Evolutionary conservation across 1,140 invertebrate species (phyloP), one percentile per base, ranked within the genome.

Genomic region (Callitettix versicolor): DNA sequence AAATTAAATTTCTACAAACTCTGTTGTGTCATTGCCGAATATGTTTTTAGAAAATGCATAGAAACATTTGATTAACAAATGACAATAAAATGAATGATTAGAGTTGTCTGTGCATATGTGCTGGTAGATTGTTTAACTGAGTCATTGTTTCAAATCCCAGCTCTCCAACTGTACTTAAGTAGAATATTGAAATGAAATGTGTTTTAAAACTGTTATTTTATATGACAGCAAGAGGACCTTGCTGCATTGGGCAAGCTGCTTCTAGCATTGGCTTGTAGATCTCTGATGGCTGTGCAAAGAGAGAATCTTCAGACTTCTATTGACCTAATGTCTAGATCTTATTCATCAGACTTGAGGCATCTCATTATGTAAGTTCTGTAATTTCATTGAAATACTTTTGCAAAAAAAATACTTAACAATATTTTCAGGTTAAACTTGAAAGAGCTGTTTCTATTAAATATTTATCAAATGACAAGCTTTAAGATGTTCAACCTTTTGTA

Each of bases 341-440:
- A 97, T 69, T 90, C 94, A 22, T 74, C 82, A 17, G 95, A 98
- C 77, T 79, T 98, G 62, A 83, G 91, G 67, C 95, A 96, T 72
- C 77, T 98, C 42, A 90, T 98, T 63, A 74, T 94, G 91, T 95
- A 77, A 71, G 82, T 81, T 47, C 43, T 40, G 46, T 22, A 58
- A 54, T 47, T 57, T 56, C 36, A 36, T 36, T 55, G 14, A 20
- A 6, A 46, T 41, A 17, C 18, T 7, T 15, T 11, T 6, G 21
- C 46, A 6, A 18, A 9, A 43, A 6, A 11, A n/a, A 15, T 12
- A 11, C 17, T 15, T 33, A n/a, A 7, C 7, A 33, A 9, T 21
- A 50, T 12, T 49, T 44, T 6, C 7, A 7, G 6, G 11, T 11
- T 14, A n/a, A 36, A 36, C n/a, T 36, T n/a, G n/a, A 36, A 36